Evolutionary conservation across 2,113 vertebrate species (phyloP), one percentile per base, ranked within the genome.

Genomic region (Tylochromis polylepis): DNA sequence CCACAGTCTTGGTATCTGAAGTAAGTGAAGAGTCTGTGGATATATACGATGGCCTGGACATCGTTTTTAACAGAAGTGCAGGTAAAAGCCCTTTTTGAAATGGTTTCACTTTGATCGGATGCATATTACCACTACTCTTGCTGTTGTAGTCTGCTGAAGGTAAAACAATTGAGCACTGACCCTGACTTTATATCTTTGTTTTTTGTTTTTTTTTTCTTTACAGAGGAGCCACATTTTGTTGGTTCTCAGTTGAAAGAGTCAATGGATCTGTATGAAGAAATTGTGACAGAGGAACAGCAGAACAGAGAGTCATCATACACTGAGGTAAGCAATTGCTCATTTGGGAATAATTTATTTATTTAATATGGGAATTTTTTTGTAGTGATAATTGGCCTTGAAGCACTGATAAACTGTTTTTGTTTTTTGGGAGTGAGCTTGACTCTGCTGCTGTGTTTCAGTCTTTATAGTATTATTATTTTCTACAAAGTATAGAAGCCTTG

Each of bases 191-290:
- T 18, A 18, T 3, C 49, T 51, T 18, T 18, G 49, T 4, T 49
- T 59, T 58, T 3, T n/a, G n/a, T n/a, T 20, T 62, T 20, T 43
- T 8, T 62, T 80, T 27, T 16, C 36, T 36, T 67, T 70, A 31
- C 89, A 92, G 94, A 97, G 94, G 94, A 15, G 92, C 67, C 90
- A 14, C 87, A 88, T 57, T 82, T 88, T 72, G 88, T 83, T 55
- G 79, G 89, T 79, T 94, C 93, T 46, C 95, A 91, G 51, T 75
- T 95, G 31, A 96, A 89, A 91, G 97, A 96, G 79, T 96, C 97
- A 14, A 96, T 99, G 93, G 98, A 99, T 93, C 96, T 99, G 56
- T 99, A 98, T 93, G 98, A 99, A 94, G 97, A 99, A 88, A 92
- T 99, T 38, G 79, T 99, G 77, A 97, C 97, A 85, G 97, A 99